Conservation (phyloP, 2,888 invertebrate species). For the Cheilosia pagana region DNA sequence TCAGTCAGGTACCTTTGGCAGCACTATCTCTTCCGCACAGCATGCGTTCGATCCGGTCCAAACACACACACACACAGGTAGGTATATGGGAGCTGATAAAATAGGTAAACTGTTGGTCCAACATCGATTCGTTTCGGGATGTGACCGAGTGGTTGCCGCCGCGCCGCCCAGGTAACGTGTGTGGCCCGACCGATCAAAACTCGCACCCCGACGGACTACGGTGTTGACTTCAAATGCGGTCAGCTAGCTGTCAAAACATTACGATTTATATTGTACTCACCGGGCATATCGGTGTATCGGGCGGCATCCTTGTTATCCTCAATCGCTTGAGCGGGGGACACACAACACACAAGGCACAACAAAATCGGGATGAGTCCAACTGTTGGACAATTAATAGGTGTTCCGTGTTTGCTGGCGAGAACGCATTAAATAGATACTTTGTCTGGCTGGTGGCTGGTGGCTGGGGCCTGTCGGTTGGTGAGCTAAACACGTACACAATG, state of each 20-base stretch:
- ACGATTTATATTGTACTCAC: constrained; percentile 80
- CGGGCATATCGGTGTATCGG: constrained; percentile 59
- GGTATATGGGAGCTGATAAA: constrained; percentile 51
- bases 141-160: constrained; percentile 29
- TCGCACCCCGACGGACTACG: constrained; percentile 19
- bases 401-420: constrained; percentile 42
- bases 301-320: constrained; percentile 74
- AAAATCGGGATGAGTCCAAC: constrained; percentile 30
- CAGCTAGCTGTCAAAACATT: constrained; percentile 82
- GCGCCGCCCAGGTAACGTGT: constrained; percentile 68
- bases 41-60: constrained; percentile 40
- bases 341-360: constrained; percentile 6
- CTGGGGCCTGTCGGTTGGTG: constrained; percentile 66
- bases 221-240: constrained; percentile 79
- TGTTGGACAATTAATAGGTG: constrained; percentile 64
- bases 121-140: constrained; percentile 73
- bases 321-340: constrained; percentile 26
- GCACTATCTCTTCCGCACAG: constrained; percentile 63
- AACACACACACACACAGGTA: not conserved
- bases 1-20: constrained; percentile 31
- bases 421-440: constrained; percentile 69
- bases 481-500: constrained; percentile 59
- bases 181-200: constrained; percentile 72
- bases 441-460: constrained; percentile 30
- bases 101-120: constrained; percentile 71